Conservation (phyloP, 2,797 vertebrate genomes). For the Danio kyathit region DNA sequence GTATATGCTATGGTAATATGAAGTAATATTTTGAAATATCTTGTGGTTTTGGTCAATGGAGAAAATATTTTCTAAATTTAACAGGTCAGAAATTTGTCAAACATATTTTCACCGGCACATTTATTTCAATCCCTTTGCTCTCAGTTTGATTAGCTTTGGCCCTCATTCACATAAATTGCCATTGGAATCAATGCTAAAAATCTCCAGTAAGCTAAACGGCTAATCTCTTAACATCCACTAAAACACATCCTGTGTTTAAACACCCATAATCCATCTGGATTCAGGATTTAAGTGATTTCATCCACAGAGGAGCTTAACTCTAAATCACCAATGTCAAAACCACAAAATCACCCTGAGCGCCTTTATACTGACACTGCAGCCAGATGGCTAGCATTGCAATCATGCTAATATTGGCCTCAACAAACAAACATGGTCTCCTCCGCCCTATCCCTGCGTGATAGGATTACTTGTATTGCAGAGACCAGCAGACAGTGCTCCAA, state of each 20-base stretch:
- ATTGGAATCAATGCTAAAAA: conserved; percentile 15
- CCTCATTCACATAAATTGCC: conserved; percentile 2
- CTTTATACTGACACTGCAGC: conserved; percentile 41
- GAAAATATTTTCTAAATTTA: neutral
- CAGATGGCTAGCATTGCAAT: conserved; percentile 48
- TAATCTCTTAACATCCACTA: conserved; percentile 43
- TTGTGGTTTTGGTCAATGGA: too few species aligned
- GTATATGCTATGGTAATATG: neutral
- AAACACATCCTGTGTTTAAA: conserved; percentile 44
- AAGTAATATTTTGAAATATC: neutral
- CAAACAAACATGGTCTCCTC: conserved; percentile 25
- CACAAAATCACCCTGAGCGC: conserved; percentile 40
- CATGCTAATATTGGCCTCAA: conserved; percentile 53
- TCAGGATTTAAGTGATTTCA: conserved; percentile 13
- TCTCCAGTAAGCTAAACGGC: conserved; percentile 35
- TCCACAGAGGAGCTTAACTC: conserved; percentile 38
- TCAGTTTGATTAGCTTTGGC: conserved; percentile 39
- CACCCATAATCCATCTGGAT: conserved; percentile 48
- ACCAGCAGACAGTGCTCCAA: conserved; percentile 15
- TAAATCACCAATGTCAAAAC: conserved; percentile 35
- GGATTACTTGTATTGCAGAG: conserved; percentile 40
- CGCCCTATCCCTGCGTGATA: conserved; percentile 10
- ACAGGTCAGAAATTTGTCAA: neutral
- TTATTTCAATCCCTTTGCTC: neutral
- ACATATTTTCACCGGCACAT: conserved; percentile 8